A percentile compares a stretch with the other conserved stretches of the same genome.
Conservation (phyloP, 2,888 invertebrate genomes). For the Drosophila niveifrons region DNA sequence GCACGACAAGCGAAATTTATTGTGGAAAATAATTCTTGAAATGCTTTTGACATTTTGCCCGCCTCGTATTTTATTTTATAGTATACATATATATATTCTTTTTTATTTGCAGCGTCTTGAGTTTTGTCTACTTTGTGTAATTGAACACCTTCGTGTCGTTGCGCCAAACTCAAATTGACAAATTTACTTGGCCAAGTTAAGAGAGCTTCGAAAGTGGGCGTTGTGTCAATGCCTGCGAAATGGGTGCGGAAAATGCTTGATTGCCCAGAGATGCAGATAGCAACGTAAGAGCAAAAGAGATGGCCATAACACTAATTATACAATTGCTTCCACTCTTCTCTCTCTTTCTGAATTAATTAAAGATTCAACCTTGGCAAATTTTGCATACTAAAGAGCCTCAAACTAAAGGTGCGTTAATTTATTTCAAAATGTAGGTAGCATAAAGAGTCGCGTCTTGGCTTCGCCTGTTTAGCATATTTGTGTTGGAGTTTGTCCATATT, state of each 20-base stretch:
- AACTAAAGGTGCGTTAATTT: conserved; percentile 67
- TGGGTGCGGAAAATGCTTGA: conserved; percentile 44
- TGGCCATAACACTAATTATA: conserved; percentile 56
- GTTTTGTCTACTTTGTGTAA: conserved; percentile 60
- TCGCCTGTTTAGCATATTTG: conserved; percentile 53
- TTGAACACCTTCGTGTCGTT: conserved; percentile 69
- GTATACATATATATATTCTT: too few relatives aligned
- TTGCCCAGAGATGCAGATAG: conserved; percentile 4
- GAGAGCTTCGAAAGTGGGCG: conserved; percentile 35
- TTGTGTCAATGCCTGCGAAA: conserved; percentile 15
- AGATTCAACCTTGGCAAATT: conserved; percentile 68
- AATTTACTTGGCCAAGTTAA: conserved; percentile 40
- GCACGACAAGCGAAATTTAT: conserved; percentile 40
- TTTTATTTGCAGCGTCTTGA: not conserved
- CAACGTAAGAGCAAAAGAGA: conserved; percentile 1
- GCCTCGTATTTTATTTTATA: conserved; percentile 15
- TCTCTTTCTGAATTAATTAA: conserved; percentile 66
- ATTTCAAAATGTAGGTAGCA: conserved; percentile 17
- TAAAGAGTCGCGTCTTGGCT: conserved; percentile 33
- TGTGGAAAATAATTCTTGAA: conserved; percentile 52
- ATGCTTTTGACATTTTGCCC: conserved; percentile 46
- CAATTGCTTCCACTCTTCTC: conserved; percentile 47
- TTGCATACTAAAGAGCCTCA: conserved; percentile 70
- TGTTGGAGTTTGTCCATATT: conserved; percentile 22
- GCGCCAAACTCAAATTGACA: conserved; percentile 63